phyloP scores from a whole-genome alignment of 2,797 vertebrate genomes.

The Mionectes olivaceus region DNA sequence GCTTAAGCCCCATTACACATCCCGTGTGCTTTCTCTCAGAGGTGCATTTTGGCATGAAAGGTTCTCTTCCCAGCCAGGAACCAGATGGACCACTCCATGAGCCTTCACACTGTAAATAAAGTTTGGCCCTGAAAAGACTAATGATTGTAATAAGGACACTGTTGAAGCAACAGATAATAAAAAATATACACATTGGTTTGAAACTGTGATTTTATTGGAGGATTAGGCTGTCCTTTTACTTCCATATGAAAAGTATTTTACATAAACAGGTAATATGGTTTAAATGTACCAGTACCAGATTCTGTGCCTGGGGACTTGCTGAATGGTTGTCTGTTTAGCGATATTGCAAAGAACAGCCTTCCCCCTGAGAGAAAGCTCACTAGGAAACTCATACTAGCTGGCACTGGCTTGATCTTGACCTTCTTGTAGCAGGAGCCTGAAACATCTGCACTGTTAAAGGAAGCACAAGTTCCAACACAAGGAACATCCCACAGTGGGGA shows the following conservation, averaged over 20 bases:
- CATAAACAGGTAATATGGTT: not conserved
- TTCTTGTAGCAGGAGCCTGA: not conserved
- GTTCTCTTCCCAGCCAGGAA: conserved; percentile 53
- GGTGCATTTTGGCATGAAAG: conserved; percentile 59
- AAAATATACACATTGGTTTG: not conserved
- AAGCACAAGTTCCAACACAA: not conserved
- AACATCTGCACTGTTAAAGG: not conserved
- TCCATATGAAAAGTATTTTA: not conserved
- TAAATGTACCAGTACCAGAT: not conserved
- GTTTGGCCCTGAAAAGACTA: conserved; percentile 47
- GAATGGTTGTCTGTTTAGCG: not conserved
- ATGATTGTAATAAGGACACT: not conserved
- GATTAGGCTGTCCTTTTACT: not conserved
- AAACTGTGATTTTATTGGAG: not conserved
- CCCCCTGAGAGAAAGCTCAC: not conserved
- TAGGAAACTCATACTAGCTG: not conserved
- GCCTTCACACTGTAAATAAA: conserved; percentile 40
- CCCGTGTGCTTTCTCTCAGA: conserved; percentile 44
- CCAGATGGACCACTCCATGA: conserved; percentile 60
- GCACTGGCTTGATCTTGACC: not conserved
- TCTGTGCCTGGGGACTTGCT: not conserved
- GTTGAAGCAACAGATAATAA: not conserved
- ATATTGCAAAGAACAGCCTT: not conserved
- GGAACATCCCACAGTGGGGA: not conserved
- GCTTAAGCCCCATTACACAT: conserved; percentile 21